Conservation (phyloP, 2,113 vertebrate species). For the Zosterops hypoxanthus region DNA sequence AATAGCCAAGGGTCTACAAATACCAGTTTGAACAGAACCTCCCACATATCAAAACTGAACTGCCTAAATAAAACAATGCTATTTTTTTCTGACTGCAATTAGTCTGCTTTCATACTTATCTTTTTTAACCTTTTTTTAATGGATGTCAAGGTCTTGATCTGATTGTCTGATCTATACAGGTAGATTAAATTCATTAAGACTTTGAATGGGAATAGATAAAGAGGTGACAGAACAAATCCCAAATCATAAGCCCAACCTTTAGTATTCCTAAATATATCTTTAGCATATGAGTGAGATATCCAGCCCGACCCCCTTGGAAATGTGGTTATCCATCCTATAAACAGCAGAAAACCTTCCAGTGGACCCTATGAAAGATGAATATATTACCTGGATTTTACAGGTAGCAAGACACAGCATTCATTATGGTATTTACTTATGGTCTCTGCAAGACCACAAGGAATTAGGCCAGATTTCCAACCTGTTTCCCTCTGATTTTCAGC, state of each 20-base stretch:
- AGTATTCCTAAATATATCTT: not conserved
- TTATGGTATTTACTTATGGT: not conserved
- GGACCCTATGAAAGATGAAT: not conserved
- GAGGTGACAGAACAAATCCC: not conserved
- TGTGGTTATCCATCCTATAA: not conserved
- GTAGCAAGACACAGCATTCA: not conserved
- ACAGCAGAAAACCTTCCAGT: not conserved
- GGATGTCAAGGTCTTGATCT: not conserved
- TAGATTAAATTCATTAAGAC: not conserved
- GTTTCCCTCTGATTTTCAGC: not conserved
- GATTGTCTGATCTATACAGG: not conserved
- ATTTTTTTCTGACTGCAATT: not conserved
- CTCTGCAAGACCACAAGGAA: not conserved
- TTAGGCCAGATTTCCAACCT: not conserved
- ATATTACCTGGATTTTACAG: not conserved
- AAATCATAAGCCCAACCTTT: fast-evolving
- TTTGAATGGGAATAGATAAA: not conserved
- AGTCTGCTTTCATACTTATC: not conserved
- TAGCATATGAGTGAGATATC: not conserved
- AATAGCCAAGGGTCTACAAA: not conserved
- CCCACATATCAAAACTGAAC: not conserved
- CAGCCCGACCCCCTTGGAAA: not conserved
- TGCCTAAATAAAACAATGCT: not conserved
- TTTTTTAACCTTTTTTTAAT: not conserved
- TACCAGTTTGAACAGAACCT: not conserved